Evolutionary conservation across 2,113 vertebrate genomes (phyloP).

Genomic region (Corvus hawaiiensis): DNA sequence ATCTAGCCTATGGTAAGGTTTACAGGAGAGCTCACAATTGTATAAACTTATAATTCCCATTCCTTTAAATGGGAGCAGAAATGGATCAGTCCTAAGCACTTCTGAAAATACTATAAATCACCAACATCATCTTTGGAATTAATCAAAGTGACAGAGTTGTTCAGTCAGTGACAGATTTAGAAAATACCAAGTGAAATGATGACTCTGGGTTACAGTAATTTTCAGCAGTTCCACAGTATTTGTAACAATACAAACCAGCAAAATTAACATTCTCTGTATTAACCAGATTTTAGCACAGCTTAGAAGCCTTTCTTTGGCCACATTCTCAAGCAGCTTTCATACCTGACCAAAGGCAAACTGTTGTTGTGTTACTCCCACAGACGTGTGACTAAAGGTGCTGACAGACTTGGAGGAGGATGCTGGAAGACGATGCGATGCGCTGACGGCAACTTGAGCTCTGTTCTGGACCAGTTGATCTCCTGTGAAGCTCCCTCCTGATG

Average conservation of each 20-base stretch:
- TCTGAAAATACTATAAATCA: neutral
- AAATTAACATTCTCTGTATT: neutral
- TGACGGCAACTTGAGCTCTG: conserved; percentile 76
- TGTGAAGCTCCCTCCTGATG: conserved; percentile 67
- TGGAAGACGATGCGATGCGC: conserved; percentile 85
- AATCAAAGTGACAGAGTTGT: neutral
- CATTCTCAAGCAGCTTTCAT: neutral
- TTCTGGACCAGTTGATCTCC: conserved; percentile 72
- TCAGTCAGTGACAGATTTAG: neutral
- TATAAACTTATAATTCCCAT: neutral
- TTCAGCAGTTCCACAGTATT: neutral
- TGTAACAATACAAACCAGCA: neutral
- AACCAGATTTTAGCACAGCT: neutral
- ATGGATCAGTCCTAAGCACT: neutral
- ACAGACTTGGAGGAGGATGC: conserved; percentile 77
- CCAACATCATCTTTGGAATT: neutral
- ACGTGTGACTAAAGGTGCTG: conserved; percentile 70
- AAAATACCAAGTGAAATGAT: neutral
- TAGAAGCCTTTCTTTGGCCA: neutral
- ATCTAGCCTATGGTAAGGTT: neutral
- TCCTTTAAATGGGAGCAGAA: neutral
- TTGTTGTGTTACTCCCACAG: conserved; percentile 65
- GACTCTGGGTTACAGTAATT: neutral
- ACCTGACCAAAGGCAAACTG: conserved; percentile 76
- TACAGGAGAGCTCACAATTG: neutral